A percentile compares a stretch with the other conserved stretches of the same genome.
Conservation (phyloP, 2,797 vertebrate species). For the Danio aesculapii region DNA sequence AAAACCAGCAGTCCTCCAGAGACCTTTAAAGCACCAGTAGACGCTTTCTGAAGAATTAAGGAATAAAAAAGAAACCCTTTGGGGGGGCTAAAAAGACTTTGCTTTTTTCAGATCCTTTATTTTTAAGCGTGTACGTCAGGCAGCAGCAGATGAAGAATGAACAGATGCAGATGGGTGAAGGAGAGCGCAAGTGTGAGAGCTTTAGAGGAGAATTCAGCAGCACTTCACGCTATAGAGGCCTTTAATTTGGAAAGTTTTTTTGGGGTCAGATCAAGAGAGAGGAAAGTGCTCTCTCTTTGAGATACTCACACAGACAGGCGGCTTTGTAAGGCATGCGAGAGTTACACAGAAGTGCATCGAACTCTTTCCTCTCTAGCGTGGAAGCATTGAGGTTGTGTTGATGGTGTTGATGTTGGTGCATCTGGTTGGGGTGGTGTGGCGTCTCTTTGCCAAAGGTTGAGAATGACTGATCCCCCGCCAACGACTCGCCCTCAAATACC, state of each 20-base stretch:
- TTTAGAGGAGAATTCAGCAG: conserved; percentile 52
- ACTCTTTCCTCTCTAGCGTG: conserved; percentile 91
- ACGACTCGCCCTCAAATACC: conserved; percentile 89
- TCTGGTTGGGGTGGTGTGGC: conserved; percentile 67
- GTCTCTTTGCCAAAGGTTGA: conserved; percentile 94
- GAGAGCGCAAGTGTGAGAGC: conserved; percentile 16
- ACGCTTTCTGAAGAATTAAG: not conserved
- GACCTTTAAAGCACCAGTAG: conserved; percentile 19
- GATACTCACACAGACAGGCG: conserved; percentile 95
- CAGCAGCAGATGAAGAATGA: conserved; percentile 16
- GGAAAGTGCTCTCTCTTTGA: conserved; percentile 50
- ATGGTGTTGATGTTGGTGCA: conserved; percentile 43
- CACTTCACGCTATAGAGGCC: conserved; percentile 60
- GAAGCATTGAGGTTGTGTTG: conserved; percentile 69
- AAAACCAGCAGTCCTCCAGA: conserved; percentile 12
- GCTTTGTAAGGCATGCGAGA: conserved; percentile 93
- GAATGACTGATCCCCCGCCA: conserved; percentile 88
- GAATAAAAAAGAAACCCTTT: not conserved
- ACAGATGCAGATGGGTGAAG: conserved; percentile 36
- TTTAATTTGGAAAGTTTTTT: conserved; percentile 57
- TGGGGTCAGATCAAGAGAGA: conserved; percentile 55
- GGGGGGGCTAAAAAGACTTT: not conserved
- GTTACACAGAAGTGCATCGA: conserved; percentile 92
- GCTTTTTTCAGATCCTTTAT: not conserved
- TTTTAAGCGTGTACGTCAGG: conserved; percentile 35